Percentiles rank a stretch among this genome's conserved stretches.
phyloP scores from a whole-genome alignment of 2,797 vertebrate genomes.

The Benthosema pterotum region DNA sequence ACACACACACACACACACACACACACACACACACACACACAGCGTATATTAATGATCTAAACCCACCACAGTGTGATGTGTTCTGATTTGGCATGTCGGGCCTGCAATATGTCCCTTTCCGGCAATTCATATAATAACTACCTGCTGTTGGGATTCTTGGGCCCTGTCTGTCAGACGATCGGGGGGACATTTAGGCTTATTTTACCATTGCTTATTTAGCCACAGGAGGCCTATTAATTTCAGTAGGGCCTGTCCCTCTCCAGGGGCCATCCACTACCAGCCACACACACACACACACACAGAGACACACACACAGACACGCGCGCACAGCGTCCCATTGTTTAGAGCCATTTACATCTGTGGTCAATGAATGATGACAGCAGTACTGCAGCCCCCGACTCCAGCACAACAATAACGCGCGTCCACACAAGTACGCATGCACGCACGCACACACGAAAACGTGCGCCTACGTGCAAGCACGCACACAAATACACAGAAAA shows the following conservation, averaged over 20 bases:
- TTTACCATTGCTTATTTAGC: slow-evolving; percentile 84
- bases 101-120: slow-evolving; percentile 79
- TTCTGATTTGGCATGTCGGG: slow-evolving; percentile 72
- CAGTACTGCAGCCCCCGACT: slow-evolving; percentile 45
- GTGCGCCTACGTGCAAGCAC: slow-evolving; percentile 24
- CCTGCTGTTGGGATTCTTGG: slow-evolving; percentile 83
- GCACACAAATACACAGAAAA: slow-evolving; percentile 15
- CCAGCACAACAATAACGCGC: slow-evolving; percentile 39
- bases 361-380: slow-evolving; percentile 80
- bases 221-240: slow-evolving; percentile 87
- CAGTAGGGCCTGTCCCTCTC: slow-evolving; percentile 81
- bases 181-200: slow-evolving; percentile 83
- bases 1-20: slow-evolving; percentile 17
- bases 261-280: slow-evolving; percentile 73
- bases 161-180: slow-evolving; percentile 82
- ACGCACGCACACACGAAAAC: slow-evolving; percentile 58
- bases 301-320: no score
- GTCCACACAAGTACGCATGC: slow-evolving; percentile 7
- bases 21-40: slow-evolving; percentile 17
- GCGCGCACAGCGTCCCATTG: slow-evolving; percentile 63
- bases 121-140: slow-evolving; percentile 80
- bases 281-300: slow-evolving; percentile 44
- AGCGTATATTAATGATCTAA: slow-evolving; percentile 54
- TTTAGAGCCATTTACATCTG: slow-evolving; percentile 81
- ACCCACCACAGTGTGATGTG: slow-evolving; percentile 62